Evolutionary conservation across 2,888 invertebrate species (phyloP).

Genomic region (Nephrotoma appendiculata): DNA sequence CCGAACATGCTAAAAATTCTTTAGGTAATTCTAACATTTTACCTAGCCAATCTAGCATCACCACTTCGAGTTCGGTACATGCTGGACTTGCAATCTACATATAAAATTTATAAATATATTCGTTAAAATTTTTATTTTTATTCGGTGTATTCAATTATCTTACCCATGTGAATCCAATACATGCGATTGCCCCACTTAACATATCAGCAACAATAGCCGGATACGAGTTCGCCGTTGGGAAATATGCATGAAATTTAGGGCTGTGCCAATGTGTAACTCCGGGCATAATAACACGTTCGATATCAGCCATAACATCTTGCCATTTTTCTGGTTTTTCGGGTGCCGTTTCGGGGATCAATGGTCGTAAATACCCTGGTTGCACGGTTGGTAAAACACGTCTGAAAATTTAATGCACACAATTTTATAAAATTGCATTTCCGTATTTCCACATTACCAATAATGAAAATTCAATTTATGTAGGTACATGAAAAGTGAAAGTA

Average conservation of each 20-base stretch:
- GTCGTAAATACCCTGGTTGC: constrained; percentile 82
- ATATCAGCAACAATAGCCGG: constrained; percentile 91
- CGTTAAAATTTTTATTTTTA: not conserved
- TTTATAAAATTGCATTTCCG: not conserved
- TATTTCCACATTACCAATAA: not conserved
- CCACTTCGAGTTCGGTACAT: constrained; percentile 89
- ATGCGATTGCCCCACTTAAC: constrained; percentile 86
- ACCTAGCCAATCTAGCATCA: constrained; percentile 92
- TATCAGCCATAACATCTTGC: constrained; percentile 82
- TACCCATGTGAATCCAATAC: constrained; percentile 95
- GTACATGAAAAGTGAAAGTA: not conserved
- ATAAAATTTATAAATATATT: constrained; percentile 16
- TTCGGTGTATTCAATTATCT: constrained; percentile 16
- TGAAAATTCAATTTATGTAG: too few species aligned
- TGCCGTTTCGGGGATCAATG: constrained; percentile 70
- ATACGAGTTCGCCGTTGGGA: constrained; percentile 86
- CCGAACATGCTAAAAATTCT: constrained; percentile 68
- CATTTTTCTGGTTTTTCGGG: constrained; percentile 77
- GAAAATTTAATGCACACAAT: constrained; percentile 17
- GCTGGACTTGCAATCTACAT: constrained; percentile 93
- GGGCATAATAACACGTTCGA: constrained; percentile 93
- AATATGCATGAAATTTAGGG: constrained; percentile 90
- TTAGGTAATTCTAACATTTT: constrained; percentile 80
- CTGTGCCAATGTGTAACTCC: constrained; percentile 97
- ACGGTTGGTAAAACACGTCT: constrained; percentile 82